These are phyloP conservation scores for Actias luna DNA, from an alignment of 2,888 invertebrate species.

Conservation along the genomic window DNA sequence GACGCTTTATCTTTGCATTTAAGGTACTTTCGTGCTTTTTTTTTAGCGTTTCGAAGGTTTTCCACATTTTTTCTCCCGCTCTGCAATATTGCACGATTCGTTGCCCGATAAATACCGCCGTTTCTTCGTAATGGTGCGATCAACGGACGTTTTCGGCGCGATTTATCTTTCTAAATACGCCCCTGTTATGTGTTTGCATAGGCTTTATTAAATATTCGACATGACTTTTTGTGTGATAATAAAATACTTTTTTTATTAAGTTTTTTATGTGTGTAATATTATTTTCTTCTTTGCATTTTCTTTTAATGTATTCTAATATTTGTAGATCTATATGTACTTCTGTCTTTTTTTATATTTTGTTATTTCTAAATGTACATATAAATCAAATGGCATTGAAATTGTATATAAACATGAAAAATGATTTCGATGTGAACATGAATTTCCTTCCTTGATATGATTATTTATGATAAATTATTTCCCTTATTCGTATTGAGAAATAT, in stretches of 20 bases:
- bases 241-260: conserved; percentile 1
- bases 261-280: background rate
- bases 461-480: no score
- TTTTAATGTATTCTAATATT: background rate
- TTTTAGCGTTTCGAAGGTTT: background rate
- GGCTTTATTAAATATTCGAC: conserved; percentile 5
- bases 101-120: background rate
- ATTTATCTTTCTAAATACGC: conserved; percentile 10
- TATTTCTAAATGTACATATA: no score
- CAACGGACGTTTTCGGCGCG: background rate
- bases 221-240: conserved; percentile 7
- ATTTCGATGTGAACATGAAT: background rate
- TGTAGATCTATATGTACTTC: background rate
- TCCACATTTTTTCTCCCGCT: background rate
- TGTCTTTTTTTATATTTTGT: no score
- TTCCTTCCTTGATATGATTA: background rate
- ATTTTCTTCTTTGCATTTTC: background rate
- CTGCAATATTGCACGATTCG: conserved; percentile 1
- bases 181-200: conserved; percentile 1
- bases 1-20: background rate
- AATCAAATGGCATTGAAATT: no score
- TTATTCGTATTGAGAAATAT: no score
- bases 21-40: background rate
- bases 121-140: background rate
- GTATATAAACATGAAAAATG: no score